Percentiles rank a stretch among this genome's conserved stretches.
Evolutionary conservation across 2,113 vertebrate species (phyloP).

Genomic region (Callaeas wilsoni): DNA sequence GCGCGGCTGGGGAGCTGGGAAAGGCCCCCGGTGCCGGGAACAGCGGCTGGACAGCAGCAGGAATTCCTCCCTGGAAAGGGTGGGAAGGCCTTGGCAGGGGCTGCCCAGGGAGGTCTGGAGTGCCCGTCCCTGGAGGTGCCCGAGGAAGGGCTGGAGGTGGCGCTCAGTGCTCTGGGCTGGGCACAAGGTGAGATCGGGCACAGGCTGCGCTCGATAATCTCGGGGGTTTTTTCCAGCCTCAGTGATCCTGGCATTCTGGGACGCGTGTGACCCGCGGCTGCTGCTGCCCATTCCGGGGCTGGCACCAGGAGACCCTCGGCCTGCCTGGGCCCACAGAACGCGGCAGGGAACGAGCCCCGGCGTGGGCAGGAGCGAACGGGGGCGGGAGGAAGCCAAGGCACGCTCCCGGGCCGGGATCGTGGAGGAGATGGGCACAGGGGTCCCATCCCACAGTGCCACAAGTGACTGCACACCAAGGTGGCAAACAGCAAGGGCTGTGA

Average conservation of each 20-base stretch:
- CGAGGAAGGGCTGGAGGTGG: accelerated
- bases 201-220: accelerated
- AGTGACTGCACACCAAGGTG: accelerated
- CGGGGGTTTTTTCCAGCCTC: accelerated
- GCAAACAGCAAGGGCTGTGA: too few species aligned
- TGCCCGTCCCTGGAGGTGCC: too few species aligned
- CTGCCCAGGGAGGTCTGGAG: background rate
- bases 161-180: background rate
- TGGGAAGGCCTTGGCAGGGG: accelerated
- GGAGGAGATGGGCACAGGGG: background rate
- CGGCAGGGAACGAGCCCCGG: background rate
- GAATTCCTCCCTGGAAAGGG: background rate
- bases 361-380: background rate
- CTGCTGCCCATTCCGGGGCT: background rate
- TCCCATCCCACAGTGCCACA: background rate
- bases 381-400: background rate
- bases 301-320: background rate
- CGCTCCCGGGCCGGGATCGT: accelerated
- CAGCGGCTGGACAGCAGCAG: background rate
- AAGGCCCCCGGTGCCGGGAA: background rate
- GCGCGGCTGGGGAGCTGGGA: background rate
- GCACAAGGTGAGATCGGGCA: background rate
- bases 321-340: background rate
- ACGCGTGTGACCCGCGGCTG: background rate
- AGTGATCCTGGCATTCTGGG: accelerated